Percentiles rank a stretch among this genome's conserved stretches.
These are phyloP conservation scores for Leptinotarsa peninsularis DNA, from an alignment of 2,888 invertebrate species.

Conservation along the genomic window DNA sequence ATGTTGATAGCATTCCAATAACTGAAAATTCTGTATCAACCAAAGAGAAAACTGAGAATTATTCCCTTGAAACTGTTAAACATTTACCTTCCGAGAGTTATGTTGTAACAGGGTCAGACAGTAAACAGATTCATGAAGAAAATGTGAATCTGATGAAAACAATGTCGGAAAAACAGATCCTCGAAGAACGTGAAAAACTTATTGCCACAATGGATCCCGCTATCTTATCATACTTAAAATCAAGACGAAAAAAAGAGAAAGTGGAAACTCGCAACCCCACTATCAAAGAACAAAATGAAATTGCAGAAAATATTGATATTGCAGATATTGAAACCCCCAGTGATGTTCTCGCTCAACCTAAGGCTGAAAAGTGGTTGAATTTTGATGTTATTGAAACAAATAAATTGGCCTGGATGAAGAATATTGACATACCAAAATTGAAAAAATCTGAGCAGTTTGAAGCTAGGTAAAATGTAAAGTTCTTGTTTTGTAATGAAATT, in stretches of 20 bases:
- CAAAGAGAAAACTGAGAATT: slow-evolving; percentile 41
- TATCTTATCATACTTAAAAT: slow-evolving; percentile 74
- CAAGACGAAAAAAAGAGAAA: slow-evolving; percentile 62
- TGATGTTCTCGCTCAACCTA: slow-evolving; percentile 72
- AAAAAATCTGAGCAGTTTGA: slow-evolving; percentile 75
- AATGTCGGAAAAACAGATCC: slow-evolving; percentile 81
- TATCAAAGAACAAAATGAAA: slow-evolving; percentile 63
- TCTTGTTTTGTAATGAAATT: background rate
- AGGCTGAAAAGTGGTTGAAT: slow-evolving; percentile 81
- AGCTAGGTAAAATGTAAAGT: slow-evolving; percentile 69
- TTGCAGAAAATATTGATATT: slow-evolving; percentile 54
- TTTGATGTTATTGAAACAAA: slow-evolving; percentile 89
- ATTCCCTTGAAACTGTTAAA: slow-evolving; percentile 20
- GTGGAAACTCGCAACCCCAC: slow-evolving; percentile 50
- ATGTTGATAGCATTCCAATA: slow-evolving; percentile 55
- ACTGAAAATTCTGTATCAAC: slow-evolving; percentile 40
- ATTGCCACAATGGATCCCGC: slow-evolving; percentile 75
- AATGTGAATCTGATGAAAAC: slow-evolving; percentile 75
- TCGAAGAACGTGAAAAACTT: slow-evolving; percentile 78
- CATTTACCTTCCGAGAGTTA: slow-evolving; percentile 64
- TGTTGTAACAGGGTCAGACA: slow-evolving; percentile 66
- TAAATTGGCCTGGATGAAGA: slow-evolving; percentile 90
- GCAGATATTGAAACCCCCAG: slow-evolving; percentile 67
- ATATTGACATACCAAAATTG: slow-evolving; percentile 70
- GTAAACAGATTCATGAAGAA: slow-evolving; percentile 77